Evolutionary conservation across 2,797 vertebrate species (phyloP).

Genomic region (Thripadectes ignobilis): DNA sequence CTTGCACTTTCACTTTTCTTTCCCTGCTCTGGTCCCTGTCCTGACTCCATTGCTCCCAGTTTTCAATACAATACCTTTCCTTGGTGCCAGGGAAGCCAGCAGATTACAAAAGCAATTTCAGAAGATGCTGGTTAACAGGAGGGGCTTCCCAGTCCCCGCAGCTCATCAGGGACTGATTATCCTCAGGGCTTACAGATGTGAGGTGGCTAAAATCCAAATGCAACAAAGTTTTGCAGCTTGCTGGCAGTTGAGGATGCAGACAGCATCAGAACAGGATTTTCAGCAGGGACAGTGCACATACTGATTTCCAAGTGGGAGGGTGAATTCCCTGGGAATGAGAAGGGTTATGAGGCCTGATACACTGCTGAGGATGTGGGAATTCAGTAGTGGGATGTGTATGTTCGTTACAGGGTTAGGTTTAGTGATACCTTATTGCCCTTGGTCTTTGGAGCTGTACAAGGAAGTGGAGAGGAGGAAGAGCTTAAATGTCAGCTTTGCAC

Average conservation of each 20-base stretch:
- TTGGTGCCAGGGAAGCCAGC: background rate
- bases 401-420: background rate
- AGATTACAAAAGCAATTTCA: background rate
- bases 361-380: background rate
- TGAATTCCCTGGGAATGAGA: background rate
- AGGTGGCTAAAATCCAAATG: background rate
- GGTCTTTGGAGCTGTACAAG: background rate
- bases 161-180: background rate
- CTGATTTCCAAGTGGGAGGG: constrained; percentile 8
- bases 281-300: background rate
- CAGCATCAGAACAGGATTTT: background rate
- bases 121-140: background rate
- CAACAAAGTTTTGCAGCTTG: background rate
- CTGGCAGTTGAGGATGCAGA: background rate
- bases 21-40: background rate
- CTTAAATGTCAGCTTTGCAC: constrained; percentile 21
- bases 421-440: background rate
- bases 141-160: background rate
- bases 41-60: background rate
- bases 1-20: background rate
- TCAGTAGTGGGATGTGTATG: background rate
- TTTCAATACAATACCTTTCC: background rate
- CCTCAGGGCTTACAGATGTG: background rate
- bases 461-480: background rate
- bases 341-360: background rate